Percentiles rank a stretch among this genome's conserved stretches.
phyloP scores from a whole-genome alignment of 2,888 invertebrate genomes.

The Operophtera brumata region DNA sequence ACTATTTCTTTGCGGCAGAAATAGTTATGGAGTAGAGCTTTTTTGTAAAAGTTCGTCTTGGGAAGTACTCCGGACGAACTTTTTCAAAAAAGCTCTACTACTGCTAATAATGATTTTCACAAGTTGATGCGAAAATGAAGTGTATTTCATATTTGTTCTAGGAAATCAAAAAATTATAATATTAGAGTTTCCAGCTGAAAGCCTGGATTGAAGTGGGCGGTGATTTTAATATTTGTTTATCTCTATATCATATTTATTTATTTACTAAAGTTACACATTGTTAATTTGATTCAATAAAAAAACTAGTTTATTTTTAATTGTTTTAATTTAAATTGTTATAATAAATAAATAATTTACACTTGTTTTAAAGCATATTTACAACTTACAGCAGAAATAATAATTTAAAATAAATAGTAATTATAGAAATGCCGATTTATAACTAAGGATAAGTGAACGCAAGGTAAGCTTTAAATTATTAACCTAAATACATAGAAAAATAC shows the following conservation, averaged over 20 bases:
- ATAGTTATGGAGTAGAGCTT: too few relatives aligned
- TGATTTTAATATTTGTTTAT: neutral
- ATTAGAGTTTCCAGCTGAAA: too few relatives aligned
- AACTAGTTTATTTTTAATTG: conserved; percentile 27
- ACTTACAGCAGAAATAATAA: conserved; percentile 51
- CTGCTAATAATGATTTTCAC: too few relatives aligned
- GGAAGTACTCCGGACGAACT: too few relatives aligned
- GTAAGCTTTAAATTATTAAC: neutral
- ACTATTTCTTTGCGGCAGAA: too few relatives aligned
- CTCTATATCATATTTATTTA: neutral
- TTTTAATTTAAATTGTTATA: conserved; percentile 54
- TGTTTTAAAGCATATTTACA: conserved; percentile 71
- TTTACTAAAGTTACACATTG: neutral
- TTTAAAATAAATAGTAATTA: conserved; percentile 35
- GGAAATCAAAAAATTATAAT: too few relatives aligned
- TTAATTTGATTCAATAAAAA: neutral
- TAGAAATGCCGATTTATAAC: conserved; percentile 28
- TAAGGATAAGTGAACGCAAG: conserved; percentile 2
- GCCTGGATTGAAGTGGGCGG: too few relatives aligned
- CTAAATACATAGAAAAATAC: conserved; percentile 12
- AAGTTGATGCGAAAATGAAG: too few relatives aligned
- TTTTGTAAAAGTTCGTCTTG: too few relatives aligned
- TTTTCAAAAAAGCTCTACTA: too few relatives aligned
- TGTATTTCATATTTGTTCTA: too few relatives aligned
- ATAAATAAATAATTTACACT: conserved; percentile 78